Conservation (phyloP, 1,140 invertebrate species). For the Tribolium madens region DNA sequence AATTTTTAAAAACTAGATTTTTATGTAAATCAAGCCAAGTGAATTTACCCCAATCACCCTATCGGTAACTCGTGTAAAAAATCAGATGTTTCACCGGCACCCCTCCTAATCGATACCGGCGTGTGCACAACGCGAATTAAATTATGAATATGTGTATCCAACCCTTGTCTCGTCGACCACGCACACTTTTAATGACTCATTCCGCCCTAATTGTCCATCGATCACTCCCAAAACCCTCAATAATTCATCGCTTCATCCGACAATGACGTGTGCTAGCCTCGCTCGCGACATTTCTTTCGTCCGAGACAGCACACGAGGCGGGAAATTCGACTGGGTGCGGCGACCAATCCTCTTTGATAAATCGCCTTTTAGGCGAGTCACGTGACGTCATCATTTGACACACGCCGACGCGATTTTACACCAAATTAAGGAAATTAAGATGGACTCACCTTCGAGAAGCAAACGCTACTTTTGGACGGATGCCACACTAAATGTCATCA, state of each 20-base stretch:
- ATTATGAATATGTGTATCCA: conserved; percentile 19
- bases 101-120: conserved; percentile 12
- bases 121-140: conserved; percentile 20
- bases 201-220: conserved; percentile 15
- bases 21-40: no score
- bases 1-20: no score
- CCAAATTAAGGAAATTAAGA: not conserved
- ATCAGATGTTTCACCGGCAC: not conserved
- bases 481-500: conserved; percentile 1
- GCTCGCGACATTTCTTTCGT: not conserved
- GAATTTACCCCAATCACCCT: no score
- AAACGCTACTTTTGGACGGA: not conserved
- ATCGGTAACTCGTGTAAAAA: no score
- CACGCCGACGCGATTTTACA: conserved; percentile 3
- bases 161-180: not conserved
- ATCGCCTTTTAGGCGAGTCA: not conserved
- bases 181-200: conserved; percentile 33
- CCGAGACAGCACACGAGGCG: not conserved
- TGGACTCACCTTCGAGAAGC: not conserved
- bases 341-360: conserved; percentile 13
- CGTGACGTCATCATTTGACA: conserved; percentile 7
- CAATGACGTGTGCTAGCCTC: not conserved
- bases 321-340: conserved; percentile 25
- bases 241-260: not conserved
- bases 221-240: not conserved